These are phyloP conservation scores for Cheilosia impressa DNA, from an alignment of 2,888 invertebrate species.

Conservation along the genomic window DNA sequence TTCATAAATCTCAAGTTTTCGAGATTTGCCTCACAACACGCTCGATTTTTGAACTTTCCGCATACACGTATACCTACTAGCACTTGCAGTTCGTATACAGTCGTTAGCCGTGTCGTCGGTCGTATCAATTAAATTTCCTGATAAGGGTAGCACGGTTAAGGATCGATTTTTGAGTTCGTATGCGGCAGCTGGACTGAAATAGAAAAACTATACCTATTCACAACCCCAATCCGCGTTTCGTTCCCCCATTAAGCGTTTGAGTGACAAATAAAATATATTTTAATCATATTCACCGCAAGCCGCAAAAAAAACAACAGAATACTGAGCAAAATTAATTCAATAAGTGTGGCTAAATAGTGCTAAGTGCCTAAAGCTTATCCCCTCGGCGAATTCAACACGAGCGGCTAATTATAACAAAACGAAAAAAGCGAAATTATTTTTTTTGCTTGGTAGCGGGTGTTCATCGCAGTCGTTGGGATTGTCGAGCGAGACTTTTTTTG, in stretches of 20 bases:
- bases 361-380: slow-evolving; percentile 59
- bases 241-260: slow-evolving; percentile 7
- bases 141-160: slow-evolving; percentile 30
- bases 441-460: not conserved
- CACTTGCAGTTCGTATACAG: not conserved
- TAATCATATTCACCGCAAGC: slow-evolving; percentile 33
- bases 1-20: slow-evolving; percentile 55
- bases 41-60: slow-evolving; percentile 29
- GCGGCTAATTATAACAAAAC: slow-evolving; percentile 68
- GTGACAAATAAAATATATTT: slow-evolving; percentile 33
- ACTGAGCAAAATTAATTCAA: slow-evolving; percentile 38
- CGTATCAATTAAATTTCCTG: slow-evolving; percentile 46
- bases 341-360: slow-evolving; percentile 55
- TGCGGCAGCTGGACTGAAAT: slow-evolving; percentile 14
- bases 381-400: slow-evolving; percentile 61
- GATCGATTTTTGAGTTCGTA: slow-evolving; percentile 64
- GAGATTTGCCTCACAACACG: not conserved
- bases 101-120: not conserved
- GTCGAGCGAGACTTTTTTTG: slow-evolving; percentile 24
- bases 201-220: slow-evolving; percentile 46
- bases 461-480: slow-evolving; percentile 17
- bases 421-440: slow-evolving; percentile 24
- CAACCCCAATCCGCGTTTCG: not conserved
- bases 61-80: slow-evolving; percentile 9
- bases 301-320: slow-evolving; percentile 2